Conservation (phyloP, 1,140 invertebrate species). For the Bombus waltoni region DNA sequence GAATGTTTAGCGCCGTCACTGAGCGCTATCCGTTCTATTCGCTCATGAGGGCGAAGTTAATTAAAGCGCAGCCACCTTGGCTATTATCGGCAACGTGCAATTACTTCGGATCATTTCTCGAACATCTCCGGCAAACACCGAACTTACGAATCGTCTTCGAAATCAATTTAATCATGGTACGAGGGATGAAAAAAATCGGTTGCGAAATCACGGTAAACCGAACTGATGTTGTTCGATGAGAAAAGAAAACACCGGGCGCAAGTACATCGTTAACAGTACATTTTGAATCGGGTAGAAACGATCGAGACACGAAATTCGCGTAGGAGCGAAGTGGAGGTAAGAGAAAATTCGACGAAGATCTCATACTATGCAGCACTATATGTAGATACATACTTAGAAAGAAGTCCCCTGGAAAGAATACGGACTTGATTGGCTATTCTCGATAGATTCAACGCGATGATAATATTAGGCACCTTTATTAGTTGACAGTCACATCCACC, state of each 20-base stretch:
- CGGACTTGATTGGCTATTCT: too few relatives aligned
- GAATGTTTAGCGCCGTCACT: slow-evolving; percentile 33
- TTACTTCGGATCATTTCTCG: slow-evolving; percentile 35
- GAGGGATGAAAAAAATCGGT: too few relatives aligned
- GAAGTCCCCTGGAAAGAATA: not conserved
- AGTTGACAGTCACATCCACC: too few relatives aligned
- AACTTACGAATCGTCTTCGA: not conserved
- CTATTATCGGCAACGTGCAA: slow-evolving; percentile 24
- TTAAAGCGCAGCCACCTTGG: slow-evolving; percentile 32
- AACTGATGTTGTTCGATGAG: too few relatives aligned
- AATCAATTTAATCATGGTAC: not conserved
- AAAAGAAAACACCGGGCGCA: not conserved
- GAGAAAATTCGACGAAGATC: too few relatives aligned
- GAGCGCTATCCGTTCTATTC: not conserved
- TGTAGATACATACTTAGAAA: too few relatives aligned
- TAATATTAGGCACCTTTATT: too few relatives aligned
- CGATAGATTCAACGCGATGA: too few relatives aligned
- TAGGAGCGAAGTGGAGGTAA: not conserved
- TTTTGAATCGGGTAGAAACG: not conserved
- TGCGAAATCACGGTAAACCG: not conserved
- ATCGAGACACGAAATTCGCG: not conserved
- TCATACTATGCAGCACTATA: too few relatives aligned
- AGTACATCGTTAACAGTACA: not conserved
- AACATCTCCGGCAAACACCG: not conserved
- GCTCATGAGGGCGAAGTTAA: slow-evolving; percentile 29